Base-by-base conservation (phyloP, 2,797 vertebrate species). In the Pseudomugil tenellus region DNA sequence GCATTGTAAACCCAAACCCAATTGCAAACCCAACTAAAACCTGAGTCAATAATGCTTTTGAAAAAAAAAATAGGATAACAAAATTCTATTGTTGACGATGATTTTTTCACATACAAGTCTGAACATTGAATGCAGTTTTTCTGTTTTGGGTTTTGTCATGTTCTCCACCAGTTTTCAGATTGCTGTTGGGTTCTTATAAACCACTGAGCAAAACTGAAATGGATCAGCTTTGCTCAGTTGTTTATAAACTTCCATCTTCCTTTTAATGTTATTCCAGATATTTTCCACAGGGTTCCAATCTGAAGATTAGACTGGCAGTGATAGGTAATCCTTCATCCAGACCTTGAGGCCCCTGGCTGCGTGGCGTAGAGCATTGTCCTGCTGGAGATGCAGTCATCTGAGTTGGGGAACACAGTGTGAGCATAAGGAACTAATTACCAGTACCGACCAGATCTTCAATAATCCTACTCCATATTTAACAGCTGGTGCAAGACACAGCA, bases 1-100 rank as follows among this genome's bases (percentile, higher is more conserved):
- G 76, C 43, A 53, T 3, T 11, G 41, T 43, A 72, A 75, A 55
- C 72, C 58, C 54, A 34, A 37, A 39, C 37, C 37, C 17, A 39
- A 17, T n/a, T n/a, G n/a, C 29, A 29, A 29, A 29, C 3, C 3
- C 29, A 29, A 29, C 29, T 29, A 3, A 41, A 41, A 5, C 39
- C 19, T 6, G 6, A 6, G 17, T 43, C 17, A 43, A 43, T 19
- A 43, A 9, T 43, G 19, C 19, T 43, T 43, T 43, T 39, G 37
- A 3, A 16, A 39, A 39, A 13, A 12, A 35, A 12, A 2, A 17
- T 39, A 7, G 8, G 6, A 6, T 43, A 16, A 2, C n/a, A 1
- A 7, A 19, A 19, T 43, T 43, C 41, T n/a, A 7, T 43, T 6
- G 1, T 43, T 43, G 7, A 7, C 2, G 39, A 43, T 43, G 3